phyloP scores from a whole-genome alignment of 2,888 invertebrate species.

The Drosophila buzzatii region DNA sequence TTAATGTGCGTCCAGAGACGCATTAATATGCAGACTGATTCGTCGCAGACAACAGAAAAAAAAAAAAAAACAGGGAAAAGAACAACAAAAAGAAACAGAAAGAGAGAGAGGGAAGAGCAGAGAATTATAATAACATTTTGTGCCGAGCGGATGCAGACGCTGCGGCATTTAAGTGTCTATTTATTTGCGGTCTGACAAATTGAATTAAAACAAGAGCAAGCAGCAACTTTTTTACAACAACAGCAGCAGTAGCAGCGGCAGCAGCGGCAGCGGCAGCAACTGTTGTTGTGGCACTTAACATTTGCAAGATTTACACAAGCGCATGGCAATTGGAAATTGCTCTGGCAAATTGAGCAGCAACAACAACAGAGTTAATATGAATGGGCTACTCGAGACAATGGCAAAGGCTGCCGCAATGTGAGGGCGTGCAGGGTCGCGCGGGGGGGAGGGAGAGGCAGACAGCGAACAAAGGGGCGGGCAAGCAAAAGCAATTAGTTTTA shows the following conservation, averaged over 20 bases:
- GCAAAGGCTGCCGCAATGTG: neutral
- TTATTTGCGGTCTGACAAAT: constrained; percentile 73
- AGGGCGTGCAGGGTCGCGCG: neutral
- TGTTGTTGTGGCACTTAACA: constrained; percentile 27
- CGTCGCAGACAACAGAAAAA: constrained; percentile 29
- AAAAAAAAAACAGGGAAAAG: neutral
- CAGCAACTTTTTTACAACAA: constrained; percentile 21
- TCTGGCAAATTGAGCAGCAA: constrained; percentile 42
- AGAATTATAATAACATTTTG: constrained; percentile 14
- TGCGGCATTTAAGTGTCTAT: constrained; percentile 68
- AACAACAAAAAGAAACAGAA: constrained; percentile 1
- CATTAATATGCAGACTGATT: constrained; percentile 73
- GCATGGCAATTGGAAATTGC: constrained; percentile 54
- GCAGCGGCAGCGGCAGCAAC: constrained; percentile 6
- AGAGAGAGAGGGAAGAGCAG: neutral
- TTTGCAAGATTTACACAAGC: constrained; percentile 41
- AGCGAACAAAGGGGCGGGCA: constrained; percentile 2
- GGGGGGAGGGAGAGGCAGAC: too few species aligned
- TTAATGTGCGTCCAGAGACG: constrained; percentile 77
- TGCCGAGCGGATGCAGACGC: constrained; percentile 44
- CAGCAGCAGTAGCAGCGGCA: constrained; percentile 6
- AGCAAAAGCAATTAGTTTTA: constrained; percentile 78
- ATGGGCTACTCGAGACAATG: constrained; percentile 47
- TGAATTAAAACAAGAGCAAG: constrained; percentile 69
- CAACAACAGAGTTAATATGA: constrained; percentile 24